Percentiles rank a stretch among this genome's conserved stretches.
phyloP scores from a whole-genome alignment of 2,888 invertebrate species.

The Lochmaea capreae region DNA sequence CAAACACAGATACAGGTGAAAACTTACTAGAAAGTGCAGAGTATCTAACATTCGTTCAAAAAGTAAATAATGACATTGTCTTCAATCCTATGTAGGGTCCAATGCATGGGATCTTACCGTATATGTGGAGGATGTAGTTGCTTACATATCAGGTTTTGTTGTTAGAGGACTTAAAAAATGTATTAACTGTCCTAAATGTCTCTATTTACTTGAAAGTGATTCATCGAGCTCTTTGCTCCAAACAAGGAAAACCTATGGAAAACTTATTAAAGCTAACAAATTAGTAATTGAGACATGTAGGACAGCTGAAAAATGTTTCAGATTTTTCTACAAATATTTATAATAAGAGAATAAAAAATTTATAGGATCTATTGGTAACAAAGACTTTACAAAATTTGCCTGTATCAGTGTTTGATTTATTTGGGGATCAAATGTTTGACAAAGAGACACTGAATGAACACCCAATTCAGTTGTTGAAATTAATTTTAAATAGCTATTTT shows the following conservation, averaged over 20 bases:
- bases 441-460: not conserved
- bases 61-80: not conserved
- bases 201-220: slow-evolving; percentile 4
- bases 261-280: not conserved
- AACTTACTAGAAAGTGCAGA: not conserved
- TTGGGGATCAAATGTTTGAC: slow-evolving; percentile 14
- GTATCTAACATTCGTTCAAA: not conserved
- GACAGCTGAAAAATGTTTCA: slow-evolving; percentile 19
- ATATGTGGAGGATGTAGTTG: slow-evolving; percentile 31
- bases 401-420: not conserved
- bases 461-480: slow-evolving; percentile 15
- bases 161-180: slow-evolving; percentile 26
- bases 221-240: slow-evolving; percentile 12
- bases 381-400: slow-evolving; percentile 16
- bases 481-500: slow-evolving; percentile 23
- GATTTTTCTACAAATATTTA: slow-evolving; percentile 16
- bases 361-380: not conserved
- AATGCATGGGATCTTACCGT: slow-evolving; percentile 30
- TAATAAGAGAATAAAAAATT: not conserved
- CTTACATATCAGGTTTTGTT: slow-evolving; percentile 35
- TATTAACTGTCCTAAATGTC: slow-evolving; percentile 18
- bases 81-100: slow-evolving; percentile 15
- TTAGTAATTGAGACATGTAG: slow-evolving; percentile 18
- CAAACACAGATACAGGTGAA: not conserved
- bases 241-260: slow-evolving; percentile 16